A percentile compares a stretch with the other conserved stretches of the same genome.
Evolutionary conservation across 2,113 vertebrate genomes (phyloP).

Genomic region (Synchiropus splendidus): DNA sequence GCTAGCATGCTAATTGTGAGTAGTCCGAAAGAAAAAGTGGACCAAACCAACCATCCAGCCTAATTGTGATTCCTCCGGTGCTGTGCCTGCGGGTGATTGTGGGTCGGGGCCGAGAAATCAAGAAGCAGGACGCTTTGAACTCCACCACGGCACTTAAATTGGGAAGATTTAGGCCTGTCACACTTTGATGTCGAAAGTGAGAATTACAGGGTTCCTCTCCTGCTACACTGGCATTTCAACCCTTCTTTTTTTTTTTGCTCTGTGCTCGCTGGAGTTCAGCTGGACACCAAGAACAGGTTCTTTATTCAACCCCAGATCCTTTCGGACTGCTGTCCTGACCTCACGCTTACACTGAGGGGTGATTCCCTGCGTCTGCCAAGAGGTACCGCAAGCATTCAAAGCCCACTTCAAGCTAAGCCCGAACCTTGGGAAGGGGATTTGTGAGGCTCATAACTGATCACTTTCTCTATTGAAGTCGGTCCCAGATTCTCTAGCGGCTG

Average conservation of each 20-base stretch:
- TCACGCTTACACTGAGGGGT: background rate
- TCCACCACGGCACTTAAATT: conserved; percentile 28
- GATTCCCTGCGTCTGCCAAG: background rate
- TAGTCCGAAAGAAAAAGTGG: conserved; percentile 1
- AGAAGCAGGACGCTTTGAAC: conserved; percentile 41
- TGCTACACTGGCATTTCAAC: conserved; percentile 4
- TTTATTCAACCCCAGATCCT: background rate
- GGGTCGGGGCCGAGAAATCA: conserved; percentile 37
- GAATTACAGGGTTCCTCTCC: conserved; percentile 40
- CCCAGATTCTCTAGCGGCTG: conserved; percentile 25
- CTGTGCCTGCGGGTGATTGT: conserved; percentile 28
- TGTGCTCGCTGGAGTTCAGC: background rate
- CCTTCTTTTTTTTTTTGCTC: conserved; percentile 7
- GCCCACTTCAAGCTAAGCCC: conserved; percentile 14
- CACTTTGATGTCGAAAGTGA: conserved; percentile 43
- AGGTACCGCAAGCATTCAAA: conserved; percentile 12
- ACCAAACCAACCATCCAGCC: conserved; percentile 22
- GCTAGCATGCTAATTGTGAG: too few species aligned
- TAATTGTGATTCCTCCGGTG: conserved; percentile 31
- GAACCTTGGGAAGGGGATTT: conserved; percentile 41
- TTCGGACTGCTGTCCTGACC: background rate
- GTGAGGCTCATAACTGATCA: conserved; percentile 29
- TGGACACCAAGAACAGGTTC: background rate
- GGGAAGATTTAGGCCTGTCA: conserved; percentile 25
- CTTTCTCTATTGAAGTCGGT: conserved; percentile 28